phyloP scores from a whole-genome alignment of 2,113 vertebrate species.

The Uropsilus gracilis region DNA sequence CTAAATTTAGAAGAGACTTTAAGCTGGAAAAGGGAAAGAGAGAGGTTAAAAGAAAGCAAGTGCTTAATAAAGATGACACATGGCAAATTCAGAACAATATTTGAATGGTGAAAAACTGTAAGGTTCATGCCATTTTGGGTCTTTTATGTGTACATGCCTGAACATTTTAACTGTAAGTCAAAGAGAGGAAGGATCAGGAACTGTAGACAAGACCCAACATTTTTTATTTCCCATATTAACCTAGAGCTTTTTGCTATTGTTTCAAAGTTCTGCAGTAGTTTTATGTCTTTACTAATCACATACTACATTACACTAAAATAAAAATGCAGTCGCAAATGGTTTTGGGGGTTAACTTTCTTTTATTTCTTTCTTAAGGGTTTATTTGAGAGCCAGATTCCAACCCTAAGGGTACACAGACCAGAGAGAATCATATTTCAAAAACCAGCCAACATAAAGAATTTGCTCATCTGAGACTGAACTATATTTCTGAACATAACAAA shows the following conservation, averaged over 20 bases:
- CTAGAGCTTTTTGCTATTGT: background rate
- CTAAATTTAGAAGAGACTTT: no score
- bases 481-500: constrained; percentile 3
- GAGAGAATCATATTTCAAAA: constrained; percentile 46
- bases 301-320: background rate
- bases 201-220: background rate
- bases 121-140: background rate
- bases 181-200: background rate
- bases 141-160: background rate
- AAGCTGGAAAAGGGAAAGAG: no score
- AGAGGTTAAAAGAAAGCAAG: no score
- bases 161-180: background rate
- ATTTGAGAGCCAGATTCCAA: constrained; percentile 19
- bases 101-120: no score
- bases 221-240: background rate
- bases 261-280: background rate
- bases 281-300: background rate
- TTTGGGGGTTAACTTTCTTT: background rate
- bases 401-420: background rate
- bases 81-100: no score
- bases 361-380: background rate
- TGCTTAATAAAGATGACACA: no score
- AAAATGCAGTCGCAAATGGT: background rate
- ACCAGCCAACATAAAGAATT: constrained; percentile 12
- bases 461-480: constrained; percentile 13